Conservation (phyloP, 2,888 invertebrate genomes). For the Zygothrica quintamaculata region DNA sequence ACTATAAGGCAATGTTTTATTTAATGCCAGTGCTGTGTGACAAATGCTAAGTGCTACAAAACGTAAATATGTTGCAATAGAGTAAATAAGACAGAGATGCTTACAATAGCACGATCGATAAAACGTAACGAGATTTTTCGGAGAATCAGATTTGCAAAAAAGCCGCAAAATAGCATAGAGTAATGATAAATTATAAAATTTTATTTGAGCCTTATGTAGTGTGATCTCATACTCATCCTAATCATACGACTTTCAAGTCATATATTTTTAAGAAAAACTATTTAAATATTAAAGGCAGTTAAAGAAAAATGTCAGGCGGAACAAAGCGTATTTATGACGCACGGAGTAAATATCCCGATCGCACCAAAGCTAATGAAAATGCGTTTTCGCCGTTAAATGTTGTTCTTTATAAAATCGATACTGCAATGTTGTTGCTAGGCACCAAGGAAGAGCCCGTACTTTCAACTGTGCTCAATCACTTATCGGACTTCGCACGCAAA, state of each 20-base stretch:
- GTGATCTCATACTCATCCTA: too few species aligned
- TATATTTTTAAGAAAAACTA: not conserved
- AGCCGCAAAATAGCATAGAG: too few species aligned
- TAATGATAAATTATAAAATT: not conserved
- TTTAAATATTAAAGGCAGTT: conserved; percentile 14
- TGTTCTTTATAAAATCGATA: conserved; percentile 58
- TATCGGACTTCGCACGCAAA: conserved; percentile 70
- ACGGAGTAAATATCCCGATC: conserved; percentile 66
- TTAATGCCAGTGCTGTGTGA: conserved; percentile 2
- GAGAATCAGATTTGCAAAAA: too few species aligned
- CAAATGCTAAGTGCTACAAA: conserved; percentile 18
- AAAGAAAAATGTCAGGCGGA: conserved; percentile 33
- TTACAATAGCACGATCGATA: too few species aligned
- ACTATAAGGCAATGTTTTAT: too few species aligned
- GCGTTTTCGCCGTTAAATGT: conserved; percentile 61
- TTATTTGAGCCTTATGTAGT: too few species aligned
- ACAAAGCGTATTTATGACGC: conserved; percentile 65
- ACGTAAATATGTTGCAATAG: not conserved
- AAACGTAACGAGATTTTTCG: too few species aligned
- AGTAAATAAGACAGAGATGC: too few species aligned
- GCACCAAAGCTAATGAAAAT: conserved; percentile 57
- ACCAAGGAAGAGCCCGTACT: conserved; percentile 74
- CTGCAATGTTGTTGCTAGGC: conserved; percentile 67
- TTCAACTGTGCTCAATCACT: conserved; percentile 66
- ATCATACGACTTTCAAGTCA: not conserved